Conservation (phyloP, 2,113 vertebrate species). For the Mugil cephalus region DNA sequence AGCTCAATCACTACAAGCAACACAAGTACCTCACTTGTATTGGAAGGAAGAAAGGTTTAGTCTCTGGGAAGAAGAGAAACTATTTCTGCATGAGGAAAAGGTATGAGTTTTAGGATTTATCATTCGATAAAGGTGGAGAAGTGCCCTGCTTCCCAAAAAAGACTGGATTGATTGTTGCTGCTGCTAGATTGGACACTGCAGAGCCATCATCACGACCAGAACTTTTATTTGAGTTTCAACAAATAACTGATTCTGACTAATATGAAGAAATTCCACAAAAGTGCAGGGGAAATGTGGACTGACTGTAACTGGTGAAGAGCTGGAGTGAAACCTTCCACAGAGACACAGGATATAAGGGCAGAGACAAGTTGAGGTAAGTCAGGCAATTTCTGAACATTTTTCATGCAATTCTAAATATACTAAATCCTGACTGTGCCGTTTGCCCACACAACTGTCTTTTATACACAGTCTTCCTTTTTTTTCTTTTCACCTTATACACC, state of each 20-base stretch:
- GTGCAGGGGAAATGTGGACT: conserved; percentile 47
- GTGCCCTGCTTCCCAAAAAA: neutral
- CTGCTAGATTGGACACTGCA: conserved; percentile 9
- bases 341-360: conserved; percentile 61
- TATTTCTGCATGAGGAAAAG: conserved; percentile 4
- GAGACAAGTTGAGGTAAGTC: conserved; percentile 61
- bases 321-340: conserved; percentile 11
- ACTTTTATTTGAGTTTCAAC: neutral
- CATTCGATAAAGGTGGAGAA: conserved; percentile 5
- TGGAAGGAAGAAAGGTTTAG: conserved; percentile 29
- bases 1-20: conserved; percentile 54
- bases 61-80: conserved; percentile 2
- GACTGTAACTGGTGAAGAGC: conserved; percentile 42
- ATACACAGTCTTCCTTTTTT: too few relatives aligned
- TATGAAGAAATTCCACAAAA: neutral
- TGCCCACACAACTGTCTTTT: too few relatives aligned
- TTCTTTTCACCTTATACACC: too few relatives aligned
- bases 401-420: neutral
- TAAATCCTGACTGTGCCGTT: neutral
- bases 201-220: neutral
- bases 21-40: conserved; percentile 29
- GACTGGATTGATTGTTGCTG: neutral
- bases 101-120: conserved; percentile 1
- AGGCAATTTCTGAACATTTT: conserved; percentile 9
- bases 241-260: neutral